Conservation (phyloP, 2,888 invertebrate genomes). For the Nymphalis urticae region DNA sequence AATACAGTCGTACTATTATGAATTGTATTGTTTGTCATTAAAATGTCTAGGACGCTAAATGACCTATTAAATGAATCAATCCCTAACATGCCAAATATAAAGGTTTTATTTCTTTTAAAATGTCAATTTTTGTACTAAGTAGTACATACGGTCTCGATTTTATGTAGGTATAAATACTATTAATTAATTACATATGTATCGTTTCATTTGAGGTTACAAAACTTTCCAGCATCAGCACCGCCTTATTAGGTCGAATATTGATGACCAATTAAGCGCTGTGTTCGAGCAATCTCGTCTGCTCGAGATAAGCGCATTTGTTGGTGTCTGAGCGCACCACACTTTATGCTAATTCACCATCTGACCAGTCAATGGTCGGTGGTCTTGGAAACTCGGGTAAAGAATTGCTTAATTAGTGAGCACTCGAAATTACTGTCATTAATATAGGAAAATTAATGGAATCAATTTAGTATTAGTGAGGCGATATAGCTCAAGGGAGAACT, state of each 20-base stretch:
- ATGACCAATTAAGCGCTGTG: constrained; percentile 77
- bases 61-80: no score
- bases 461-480: constrained; percentile 11
- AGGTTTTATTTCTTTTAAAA: no score
- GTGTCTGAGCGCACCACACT: constrained; percentile 58
- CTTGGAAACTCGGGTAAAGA: constrained; percentile 30
- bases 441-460: constrained; percentile 17
- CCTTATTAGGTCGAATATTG: constrained; percentile 62
- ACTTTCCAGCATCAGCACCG: constrained; percentile 26
- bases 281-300: constrained; percentile 65
- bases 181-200: no score
- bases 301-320: constrained; percentile 73
- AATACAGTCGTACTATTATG: no score
- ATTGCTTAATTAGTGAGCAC: constrained; percentile 37
- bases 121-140: no score
- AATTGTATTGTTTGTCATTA: no score
- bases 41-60: no score
- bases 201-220: neutral
- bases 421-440: constrained; percentile 26
- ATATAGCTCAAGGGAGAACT: neutral
- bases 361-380: constrained; percentile 41
- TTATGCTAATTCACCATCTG: constrained; percentile 64
- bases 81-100: no score
- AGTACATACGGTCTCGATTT: no score
- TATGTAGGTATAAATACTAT: no score